Evolutionary conservation across 1,140 invertebrate species (phyloP).

Genomic region (Drosophila kepulauana): DNA sequence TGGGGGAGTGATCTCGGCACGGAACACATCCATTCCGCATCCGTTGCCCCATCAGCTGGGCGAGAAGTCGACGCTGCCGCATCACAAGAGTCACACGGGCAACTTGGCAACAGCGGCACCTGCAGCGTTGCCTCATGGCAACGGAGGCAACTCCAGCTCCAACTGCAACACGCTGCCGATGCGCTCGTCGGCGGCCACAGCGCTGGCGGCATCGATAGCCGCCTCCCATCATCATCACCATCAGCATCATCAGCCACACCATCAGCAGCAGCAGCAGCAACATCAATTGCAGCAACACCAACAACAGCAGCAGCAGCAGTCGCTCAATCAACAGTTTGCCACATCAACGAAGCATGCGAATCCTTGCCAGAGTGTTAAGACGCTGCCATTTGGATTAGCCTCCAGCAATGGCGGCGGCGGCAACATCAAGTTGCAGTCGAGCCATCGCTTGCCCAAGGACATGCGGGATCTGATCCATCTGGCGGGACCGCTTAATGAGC

Average conservation of each 20-base stretch:
- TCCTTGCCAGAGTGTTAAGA: conserved; percentile 78
- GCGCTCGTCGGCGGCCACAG: conserved; percentile 55
- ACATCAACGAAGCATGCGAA: conserved; percentile 61
- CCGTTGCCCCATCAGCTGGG: conserved; percentile 78
- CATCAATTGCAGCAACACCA: conserved; percentile 25
- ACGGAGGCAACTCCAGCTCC: conserved; percentile 30
- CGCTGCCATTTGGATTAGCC: conserved; percentile 70
- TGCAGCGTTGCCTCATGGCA: conserved; percentile 9
- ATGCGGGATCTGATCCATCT: conserved; percentile 96
- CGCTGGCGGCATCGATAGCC: conserved; percentile 11
- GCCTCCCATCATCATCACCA: background rate
- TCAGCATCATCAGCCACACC: conserved; percentile 30
- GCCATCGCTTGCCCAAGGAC: conserved; percentile 74
- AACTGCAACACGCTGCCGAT: conserved; percentile 67
- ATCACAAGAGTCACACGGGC: conserved; percentile 41
- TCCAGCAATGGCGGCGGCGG: conserved; percentile 2
- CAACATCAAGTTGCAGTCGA: conserved; percentile 34
- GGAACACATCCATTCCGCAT: conserved; percentile 84
- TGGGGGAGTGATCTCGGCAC: conserved; percentile 64
- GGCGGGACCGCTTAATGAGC: conserved; percentile 95
- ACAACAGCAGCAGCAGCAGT: conserved; percentile 15
- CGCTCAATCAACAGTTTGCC: conserved; percentile 54
- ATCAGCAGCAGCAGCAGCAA: conserved; percentile 13
- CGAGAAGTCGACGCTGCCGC: conserved; percentile 58
- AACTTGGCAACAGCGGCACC: background rate